phyloP scores from a whole-genome alignment of 2,113 vertebrate species.

The Antechinus flavipes region DNA sequence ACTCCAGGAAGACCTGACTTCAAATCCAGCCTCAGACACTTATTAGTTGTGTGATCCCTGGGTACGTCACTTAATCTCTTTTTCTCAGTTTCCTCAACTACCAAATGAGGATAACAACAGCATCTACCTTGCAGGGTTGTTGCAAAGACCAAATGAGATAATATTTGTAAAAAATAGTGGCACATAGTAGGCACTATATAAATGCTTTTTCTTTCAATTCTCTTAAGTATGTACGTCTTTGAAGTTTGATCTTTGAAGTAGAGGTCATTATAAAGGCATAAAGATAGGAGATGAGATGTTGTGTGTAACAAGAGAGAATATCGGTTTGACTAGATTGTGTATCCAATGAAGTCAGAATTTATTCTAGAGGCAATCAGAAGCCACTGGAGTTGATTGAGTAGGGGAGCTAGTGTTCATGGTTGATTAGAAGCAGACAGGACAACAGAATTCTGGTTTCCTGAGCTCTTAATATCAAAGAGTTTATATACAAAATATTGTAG shows the following conservation, averaged over 20 bases:
- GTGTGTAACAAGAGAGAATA: neutral
- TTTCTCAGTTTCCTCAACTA: neutral
- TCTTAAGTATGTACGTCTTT: neutral
- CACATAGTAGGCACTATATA: neutral
- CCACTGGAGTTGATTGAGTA: neutral
- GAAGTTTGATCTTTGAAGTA: neutral
- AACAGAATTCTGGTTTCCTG: neutral
- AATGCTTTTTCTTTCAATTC: neutral
- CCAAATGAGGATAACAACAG: neutral
- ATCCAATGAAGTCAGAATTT: neutral
- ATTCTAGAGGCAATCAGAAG: neutral
- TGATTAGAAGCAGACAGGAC: neutral
- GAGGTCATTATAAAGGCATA: neutral
- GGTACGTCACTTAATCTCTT: neutral
- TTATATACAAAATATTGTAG: neutral
- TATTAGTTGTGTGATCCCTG: neutral
- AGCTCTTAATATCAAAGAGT: conserved; percentile 4
- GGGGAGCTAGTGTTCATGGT: neutral
- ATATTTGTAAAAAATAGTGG: neutral
- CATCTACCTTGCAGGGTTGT: neutral
- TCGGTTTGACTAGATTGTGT: neutral
- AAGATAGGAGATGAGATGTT: neutral
- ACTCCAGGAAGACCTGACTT: neutral
- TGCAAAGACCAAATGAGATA: neutral
- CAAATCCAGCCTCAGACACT: neutral